Conservation (phyloP, 2,888 invertebrate species). For the Laothoe populi region DNA sequence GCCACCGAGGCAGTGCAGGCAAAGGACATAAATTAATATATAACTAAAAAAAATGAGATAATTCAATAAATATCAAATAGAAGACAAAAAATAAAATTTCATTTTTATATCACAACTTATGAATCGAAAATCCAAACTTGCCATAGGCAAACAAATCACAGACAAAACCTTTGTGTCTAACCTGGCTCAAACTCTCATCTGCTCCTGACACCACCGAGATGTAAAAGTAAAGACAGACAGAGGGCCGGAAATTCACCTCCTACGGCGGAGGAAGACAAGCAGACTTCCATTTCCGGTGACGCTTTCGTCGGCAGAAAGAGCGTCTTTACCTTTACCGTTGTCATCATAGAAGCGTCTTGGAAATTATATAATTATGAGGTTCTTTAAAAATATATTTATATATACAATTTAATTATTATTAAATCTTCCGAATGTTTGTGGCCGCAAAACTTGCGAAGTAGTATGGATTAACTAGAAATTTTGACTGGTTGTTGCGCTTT, state of each 20-base stretch:
- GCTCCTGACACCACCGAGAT: slow-evolving; percentile 15
- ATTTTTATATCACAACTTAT: no score
- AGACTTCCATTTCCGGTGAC: slow-evolving; percentile 65
- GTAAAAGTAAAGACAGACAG: slow-evolving; percentile 23
- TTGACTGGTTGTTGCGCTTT: no score
- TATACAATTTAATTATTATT: no score
- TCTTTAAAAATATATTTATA: no score
- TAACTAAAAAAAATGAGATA: no score
- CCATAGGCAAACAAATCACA: neutral
- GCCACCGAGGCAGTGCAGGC: no score
- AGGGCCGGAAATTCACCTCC: slow-evolving; percentile 51
- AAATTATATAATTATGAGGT: neutral
- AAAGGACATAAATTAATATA: no score
- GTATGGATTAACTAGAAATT: no score
- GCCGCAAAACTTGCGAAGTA: no score
- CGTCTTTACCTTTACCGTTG: slow-evolving; percentile 35
- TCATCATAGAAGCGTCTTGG: neutral
- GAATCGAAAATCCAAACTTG: no score
- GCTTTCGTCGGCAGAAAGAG: slow-evolving; percentile 56
- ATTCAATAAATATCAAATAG: neutral
- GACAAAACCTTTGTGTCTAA: slow-evolving; percentile 7
- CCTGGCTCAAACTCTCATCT: slow-evolving; percentile 2
- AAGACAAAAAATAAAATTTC: no score
- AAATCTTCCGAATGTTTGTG: no score
- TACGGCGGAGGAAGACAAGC: slow-evolving; percentile 60